Conservation (phyloP, 2,113 vertebrate genomes). For the Ciconia stormi region DNA sequence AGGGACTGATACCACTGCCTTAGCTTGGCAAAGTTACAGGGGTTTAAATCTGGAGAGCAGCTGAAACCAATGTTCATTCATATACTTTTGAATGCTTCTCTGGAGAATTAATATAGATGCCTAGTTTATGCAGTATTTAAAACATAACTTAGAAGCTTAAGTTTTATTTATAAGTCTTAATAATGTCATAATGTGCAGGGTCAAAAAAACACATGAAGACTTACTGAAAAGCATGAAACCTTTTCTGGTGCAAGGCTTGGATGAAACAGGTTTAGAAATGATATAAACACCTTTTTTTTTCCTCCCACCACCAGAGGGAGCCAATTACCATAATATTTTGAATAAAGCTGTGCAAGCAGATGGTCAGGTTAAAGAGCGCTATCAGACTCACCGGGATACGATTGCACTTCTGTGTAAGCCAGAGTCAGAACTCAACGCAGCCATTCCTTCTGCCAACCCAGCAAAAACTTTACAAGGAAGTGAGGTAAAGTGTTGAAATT, state of each 20-base stretch:
- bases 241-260: not conserved
- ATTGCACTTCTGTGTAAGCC: slow-evolving; percentile 93
- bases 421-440: slow-evolving; percentile 86
- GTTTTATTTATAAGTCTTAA: not conserved
- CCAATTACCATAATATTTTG: slow-evolving; percentile 83
- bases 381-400: slow-evolving; percentile 88
- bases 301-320: slow-evolving; percentile 77
- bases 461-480: slow-evolving; percentile 95
- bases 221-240: not conserved
- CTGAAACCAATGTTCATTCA: not conserved
- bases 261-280: not conserved
- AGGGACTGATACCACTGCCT: not conserved
- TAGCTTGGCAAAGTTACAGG: not conserved
- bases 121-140: not conserved
- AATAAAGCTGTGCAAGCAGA: slow-evolving; percentile 92
- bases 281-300: not conserved
- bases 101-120: not conserved
- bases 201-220: not conserved
- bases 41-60: not conserved
- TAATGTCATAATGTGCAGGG: not conserved
- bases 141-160: not conserved
- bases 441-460: slow-evolving; percentile 96
- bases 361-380: slow-evolving; percentile 90
- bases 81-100: not conserved
- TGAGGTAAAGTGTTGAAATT: slow-evolving; percentile 78